These are phyloP conservation scores for Nasonia giraulti DNA, from an alignment of 1,140 invertebrate species.

Conservation along the genomic window DNA sequence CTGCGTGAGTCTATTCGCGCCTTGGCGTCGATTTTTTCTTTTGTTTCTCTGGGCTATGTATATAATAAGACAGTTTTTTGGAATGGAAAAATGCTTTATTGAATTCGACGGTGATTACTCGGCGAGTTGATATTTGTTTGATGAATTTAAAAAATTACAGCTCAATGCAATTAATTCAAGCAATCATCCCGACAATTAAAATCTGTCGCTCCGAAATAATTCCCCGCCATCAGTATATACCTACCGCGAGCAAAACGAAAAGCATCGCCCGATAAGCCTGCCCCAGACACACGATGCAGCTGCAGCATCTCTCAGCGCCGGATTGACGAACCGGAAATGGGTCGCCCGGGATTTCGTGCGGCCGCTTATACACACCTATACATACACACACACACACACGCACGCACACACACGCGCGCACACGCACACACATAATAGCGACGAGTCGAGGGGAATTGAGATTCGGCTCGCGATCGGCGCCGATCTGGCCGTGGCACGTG, in stretches of 20 bases:
- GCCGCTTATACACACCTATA: neutral
- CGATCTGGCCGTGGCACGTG: conserved; percentile 7
- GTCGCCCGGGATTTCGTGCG: conserved; percentile 5
- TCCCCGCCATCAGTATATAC: neutral
- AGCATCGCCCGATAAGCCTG: neutral
- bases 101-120: too few relatives aligned
- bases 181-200: too few relatives aligned
- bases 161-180: too few relatives aligned
- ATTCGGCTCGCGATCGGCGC: conserved; percentile 25
- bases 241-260: neutral
- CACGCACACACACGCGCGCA: too few relatives aligned
- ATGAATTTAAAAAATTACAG: too few relatives aligned
- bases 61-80: too few relatives aligned
- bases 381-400: neutral
- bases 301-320: neutral
- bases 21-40: neutral
- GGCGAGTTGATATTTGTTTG: too few relatives aligned
- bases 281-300: neutral
- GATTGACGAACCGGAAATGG: conserved; percentile 38
- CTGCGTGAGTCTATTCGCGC: too few relatives aligned
- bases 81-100: too few relatives aligned
- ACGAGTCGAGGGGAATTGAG: conserved; percentile 15
- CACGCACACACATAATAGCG: too few relatives aligned
- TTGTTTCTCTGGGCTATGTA: too few relatives aligned
- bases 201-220: too few relatives aligned